Evolutionary conservation across 2,888 invertebrate species (phyloP).

Genomic region (Ormyrus pomaceus): DNA sequence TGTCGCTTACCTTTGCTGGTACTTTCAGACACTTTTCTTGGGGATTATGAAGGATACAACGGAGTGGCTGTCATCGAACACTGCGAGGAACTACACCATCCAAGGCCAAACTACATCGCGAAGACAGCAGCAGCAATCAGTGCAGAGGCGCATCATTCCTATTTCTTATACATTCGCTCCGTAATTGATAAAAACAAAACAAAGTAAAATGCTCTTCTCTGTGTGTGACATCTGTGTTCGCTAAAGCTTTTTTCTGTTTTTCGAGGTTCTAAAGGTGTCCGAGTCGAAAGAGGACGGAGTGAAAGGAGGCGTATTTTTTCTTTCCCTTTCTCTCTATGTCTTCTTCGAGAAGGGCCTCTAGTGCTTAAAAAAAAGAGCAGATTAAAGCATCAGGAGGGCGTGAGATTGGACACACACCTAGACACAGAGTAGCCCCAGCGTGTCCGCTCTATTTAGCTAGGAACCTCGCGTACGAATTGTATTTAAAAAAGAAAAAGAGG

Average conservation of each 20-base stretch:
- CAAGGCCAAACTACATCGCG: conserved; percentile 11
- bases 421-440: conserved; percentile 23
- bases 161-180: conserved; percentile 54
- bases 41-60: neutral
- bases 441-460: conserved; percentile 50
- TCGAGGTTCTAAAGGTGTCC: neutral
- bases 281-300: neutral
- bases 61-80: neutral
- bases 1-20: neutral
- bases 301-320: conserved; percentile 14
- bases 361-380: neutral
- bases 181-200: conserved; percentile 40
- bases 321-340: neutral
- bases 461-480: conserved; percentile 51
- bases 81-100: conserved; percentile 27
- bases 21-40: conserved; percentile 7
- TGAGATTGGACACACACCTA: conserved; percentile 2
- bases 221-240: conserved; percentile 20
- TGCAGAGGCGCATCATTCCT: conserved; percentile 51
- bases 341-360: neutral
- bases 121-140: conserved; percentile 31
- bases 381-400: conserved; percentile 5
- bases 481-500: conserved; percentile 28
- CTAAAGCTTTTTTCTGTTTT: conserved; percentile 26
- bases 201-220: conserved; percentile 31